phyloP scores from a whole-genome alignment of 1,140 invertebrate species.

The Drosophila ogumai region DNA sequence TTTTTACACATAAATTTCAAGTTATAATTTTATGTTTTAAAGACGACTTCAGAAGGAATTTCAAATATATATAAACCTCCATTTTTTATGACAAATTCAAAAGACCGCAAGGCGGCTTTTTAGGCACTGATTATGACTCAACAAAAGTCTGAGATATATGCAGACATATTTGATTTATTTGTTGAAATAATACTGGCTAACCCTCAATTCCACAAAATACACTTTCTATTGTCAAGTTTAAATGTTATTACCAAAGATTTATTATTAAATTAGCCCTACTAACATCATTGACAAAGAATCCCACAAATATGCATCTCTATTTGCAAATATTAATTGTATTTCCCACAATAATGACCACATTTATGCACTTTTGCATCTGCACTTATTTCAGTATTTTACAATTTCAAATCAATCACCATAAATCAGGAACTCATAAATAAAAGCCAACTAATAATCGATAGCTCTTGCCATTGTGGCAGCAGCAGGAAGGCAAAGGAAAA shows the following conservation, averaged over 20 bases:
- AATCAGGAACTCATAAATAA: slow-evolving; percentile 40
- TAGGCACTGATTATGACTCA: neutral
- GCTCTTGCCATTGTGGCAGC: neutral
- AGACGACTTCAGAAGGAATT: neutral
- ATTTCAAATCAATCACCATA: slow-evolving; percentile 21
- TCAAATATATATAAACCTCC: neutral
- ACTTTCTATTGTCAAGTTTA: neutral
- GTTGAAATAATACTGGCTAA: neutral
- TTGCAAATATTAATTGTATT: slow-evolving; percentile 1
- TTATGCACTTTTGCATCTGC: slow-evolving; percentile 9
- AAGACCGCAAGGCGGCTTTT: neutral
- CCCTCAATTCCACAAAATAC: neutral
- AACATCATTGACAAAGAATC: neutral
- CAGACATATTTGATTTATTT: neutral
- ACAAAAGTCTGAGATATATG: neutral
- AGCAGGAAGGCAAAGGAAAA: slow-evolving; percentile 7
- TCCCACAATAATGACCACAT: slow-evolving; percentile 3
- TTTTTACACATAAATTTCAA: no score
- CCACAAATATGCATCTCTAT: neutral
- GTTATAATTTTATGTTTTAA: neutral
- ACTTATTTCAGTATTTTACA: slow-evolving; percentile 29
- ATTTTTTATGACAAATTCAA: neutral
- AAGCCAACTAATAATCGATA: slow-evolving; percentile 33
- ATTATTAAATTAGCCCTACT: neutral
- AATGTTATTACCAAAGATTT: neutral